These are phyloP conservation scores for Conistra vaccinii DNA, from an alignment of 2,888 invertebrate genomes.

Conservation along the genomic window DNA sequence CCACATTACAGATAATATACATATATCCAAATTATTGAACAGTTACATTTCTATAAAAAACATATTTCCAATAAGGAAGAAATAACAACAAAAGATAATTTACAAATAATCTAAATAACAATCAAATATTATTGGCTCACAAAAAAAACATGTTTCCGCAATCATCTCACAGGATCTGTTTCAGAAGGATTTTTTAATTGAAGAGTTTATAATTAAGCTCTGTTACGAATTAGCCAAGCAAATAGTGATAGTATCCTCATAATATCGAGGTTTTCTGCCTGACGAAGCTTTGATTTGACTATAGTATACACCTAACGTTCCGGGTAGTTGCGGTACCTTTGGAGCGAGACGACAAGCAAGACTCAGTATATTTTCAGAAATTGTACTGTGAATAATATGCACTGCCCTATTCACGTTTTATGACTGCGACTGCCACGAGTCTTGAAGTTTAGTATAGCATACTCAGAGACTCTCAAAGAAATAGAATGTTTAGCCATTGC, in stretches of 20 bases:
- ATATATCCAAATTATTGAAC: too few relatives aligned
- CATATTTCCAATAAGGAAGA: too few relatives aligned
- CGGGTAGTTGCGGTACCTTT: background rate
- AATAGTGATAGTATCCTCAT: background rate
- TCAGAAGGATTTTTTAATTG: background rate
- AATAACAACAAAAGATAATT: too few relatives aligned
- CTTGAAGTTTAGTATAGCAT: background rate
- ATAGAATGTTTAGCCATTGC: background rate
- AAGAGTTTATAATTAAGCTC: background rate
- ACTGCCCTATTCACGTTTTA: background rate
- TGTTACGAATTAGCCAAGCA: background rate
- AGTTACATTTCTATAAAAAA: background rate
- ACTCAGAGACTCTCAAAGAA: background rate
- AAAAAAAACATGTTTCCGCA: background rate
- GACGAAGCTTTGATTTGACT: background rate
- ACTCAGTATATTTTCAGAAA: background rate
- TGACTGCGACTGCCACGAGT: background rate
- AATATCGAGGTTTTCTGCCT: too few relatives aligned
- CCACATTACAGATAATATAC: background rate
- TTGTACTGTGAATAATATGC: too few relatives aligned
- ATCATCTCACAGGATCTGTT: background rate
- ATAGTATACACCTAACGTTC: background rate
- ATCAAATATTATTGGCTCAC: background rate
- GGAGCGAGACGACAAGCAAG: background rate
- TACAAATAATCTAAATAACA: background rate